Base-by-base conservation (phyloP, 2,113 vertebrate genomes). In the Himantopus leucocephalus region DNA sequence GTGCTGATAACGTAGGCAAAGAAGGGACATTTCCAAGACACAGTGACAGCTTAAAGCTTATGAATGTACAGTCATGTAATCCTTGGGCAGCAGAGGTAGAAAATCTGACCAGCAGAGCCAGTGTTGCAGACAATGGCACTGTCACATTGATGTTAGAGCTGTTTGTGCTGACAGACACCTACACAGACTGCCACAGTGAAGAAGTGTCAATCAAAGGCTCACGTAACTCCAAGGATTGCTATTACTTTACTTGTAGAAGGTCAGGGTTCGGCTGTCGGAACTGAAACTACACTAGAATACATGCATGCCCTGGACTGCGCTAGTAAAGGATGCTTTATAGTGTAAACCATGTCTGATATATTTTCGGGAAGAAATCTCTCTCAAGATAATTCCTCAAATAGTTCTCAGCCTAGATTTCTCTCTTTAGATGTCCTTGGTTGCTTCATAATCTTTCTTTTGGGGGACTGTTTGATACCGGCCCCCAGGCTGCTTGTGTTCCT, bases 361-460 rank as follows among this genome's bases (percentile, higher is more conserved):
- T 94, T 95, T 95, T 87, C 5, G 27, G 50, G 59, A 87, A 92
- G 71, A 91, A 93, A 62, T 79, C 5, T 94, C 62, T 89, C 95
- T 88, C 77, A 82, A 29, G 87, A 79, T 91, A 91, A 90, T 91
- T 95, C 66, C 29, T 95, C 78, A 96, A 92, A 93, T 43, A 94
- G 71, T 94, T 90, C n/a, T 73, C 71, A 92, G 67, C 71, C 81
- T 96, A 88, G 45, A 91, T 95, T 96, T 96, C 84, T 93, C 53
- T 79, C 45, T 96, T 92, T 83, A 96, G 71, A 94, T 94, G 92
- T 95, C 92, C 84, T 95, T 96, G 70, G 64, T 87, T 96, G 39
- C 73, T 96, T 97, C 63, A 47, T 91, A 78, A 73, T 95, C 74
- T 87, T 85, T 96, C 66, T 95, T 95, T 79, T 73, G 43, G 74